phyloP scores from a whole-genome alignment of 2,888 invertebrate species.

The Pheosia tremula region DNA sequence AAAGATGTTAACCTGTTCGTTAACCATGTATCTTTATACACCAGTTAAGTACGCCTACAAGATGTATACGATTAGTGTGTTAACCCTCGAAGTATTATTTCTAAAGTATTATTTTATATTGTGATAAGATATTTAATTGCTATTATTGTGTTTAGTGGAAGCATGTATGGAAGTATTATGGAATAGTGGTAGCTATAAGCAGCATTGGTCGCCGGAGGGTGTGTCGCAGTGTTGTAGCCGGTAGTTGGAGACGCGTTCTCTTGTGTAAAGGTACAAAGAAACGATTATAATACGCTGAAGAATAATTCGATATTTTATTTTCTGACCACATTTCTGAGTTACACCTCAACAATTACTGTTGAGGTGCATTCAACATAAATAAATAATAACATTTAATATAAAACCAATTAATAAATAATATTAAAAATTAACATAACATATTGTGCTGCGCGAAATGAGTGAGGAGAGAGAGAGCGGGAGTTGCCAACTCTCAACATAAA shows the following conservation, averaged over 20 bases:
- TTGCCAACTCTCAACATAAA: no score
- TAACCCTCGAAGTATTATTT: conserved; percentile 79
- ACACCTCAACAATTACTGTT: no score
- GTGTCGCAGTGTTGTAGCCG: conserved; percentile 78
- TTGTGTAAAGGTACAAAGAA: conserved; percentile 82
- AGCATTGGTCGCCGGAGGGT: conserved; percentile 67
- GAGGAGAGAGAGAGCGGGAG: no score
- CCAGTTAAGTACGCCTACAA: conserved; percentile 54
- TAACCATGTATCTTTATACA: conserved; percentile 51
- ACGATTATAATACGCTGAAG: conserved; percentile 80
- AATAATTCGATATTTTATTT: conserved; percentile 47
- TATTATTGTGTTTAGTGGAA: conserved; percentile 66
- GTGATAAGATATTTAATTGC: conserved; percentile 79
- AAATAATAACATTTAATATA: no score
- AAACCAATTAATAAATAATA: no score
- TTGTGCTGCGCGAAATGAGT: no score
- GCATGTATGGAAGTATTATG: conserved; percentile 66
- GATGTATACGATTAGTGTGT: conserved; percentile 77
- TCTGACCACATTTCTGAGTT: conserved; percentile 7
- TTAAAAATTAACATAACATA: no score
- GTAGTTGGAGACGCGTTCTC: conserved; percentile 65
- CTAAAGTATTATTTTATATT: conserved; percentile 80
- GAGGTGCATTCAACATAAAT: no score
- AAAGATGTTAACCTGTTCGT: conserved; percentile 33
- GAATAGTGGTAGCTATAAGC: conserved; percentile 74